These are phyloP conservation scores for Cephus nigrinus DNA, from an alignment of 2,888 invertebrate genomes.

Conservation along the genomic window DNA sequence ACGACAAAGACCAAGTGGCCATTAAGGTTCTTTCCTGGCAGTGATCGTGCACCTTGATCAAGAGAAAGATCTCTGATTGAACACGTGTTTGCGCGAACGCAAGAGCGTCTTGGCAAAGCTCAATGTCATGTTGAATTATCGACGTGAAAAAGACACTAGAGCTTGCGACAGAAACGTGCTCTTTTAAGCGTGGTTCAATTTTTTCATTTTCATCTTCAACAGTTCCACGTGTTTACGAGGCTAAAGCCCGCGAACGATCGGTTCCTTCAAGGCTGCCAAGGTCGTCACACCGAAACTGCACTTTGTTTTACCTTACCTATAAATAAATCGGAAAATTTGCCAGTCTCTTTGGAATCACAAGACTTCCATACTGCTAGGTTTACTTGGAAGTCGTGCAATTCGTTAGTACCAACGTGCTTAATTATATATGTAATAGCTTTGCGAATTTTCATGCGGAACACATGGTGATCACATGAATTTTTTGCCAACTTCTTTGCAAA, in stretches of 20 bases:
- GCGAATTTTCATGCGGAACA: background rate
- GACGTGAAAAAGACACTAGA: background rate
- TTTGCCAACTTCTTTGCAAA: no score
- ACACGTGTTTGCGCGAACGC: background rate
- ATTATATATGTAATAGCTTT: background rate
- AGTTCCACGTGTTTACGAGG: constrained; percentile 32
- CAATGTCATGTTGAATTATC: background rate
- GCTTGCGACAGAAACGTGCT: background rate
- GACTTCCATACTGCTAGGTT: background rate
- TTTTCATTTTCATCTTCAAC: background rate
- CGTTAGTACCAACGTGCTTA: background rate
- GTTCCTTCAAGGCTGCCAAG: constrained; percentile 41
- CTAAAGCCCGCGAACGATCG: constrained; percentile 33
- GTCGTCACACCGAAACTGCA: constrained; percentile 27
- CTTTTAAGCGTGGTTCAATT: background rate
- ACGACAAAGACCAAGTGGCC: background rate
- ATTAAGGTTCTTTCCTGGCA: background rate
- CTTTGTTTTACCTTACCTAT: background rate
- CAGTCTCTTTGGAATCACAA: background rate
- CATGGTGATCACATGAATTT: background rate
- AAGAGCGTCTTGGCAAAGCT: background rate
- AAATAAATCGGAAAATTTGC: constrained; percentile 1
- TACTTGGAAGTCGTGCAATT: constrained; percentile 24
- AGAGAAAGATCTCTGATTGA: background rate
- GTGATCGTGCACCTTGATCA: background rate